These are phyloP conservation scores for Portevinia maculata DNA, from an alignment of 2,888 invertebrate genomes.

Conservation along the genomic window DNA sequence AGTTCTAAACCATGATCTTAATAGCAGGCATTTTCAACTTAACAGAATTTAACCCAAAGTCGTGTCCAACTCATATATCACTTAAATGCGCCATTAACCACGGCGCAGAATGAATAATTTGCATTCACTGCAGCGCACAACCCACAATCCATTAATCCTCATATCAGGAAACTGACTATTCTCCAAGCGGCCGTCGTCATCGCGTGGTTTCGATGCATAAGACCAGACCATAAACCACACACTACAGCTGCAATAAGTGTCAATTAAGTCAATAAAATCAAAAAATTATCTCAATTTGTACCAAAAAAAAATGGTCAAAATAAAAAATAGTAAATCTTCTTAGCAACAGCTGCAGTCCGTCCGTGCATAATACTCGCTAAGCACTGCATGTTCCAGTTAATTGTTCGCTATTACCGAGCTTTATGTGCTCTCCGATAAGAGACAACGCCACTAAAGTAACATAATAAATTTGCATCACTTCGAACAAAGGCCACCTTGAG, in stretches of 20 bases:
- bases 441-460: slow-evolving; percentile 26
- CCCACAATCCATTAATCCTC: slow-evolving; percentile 63
- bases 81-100: slow-evolving; percentile 52
- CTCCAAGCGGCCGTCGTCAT: neutral
- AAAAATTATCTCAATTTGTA: slow-evolving; percentile 72
- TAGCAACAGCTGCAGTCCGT: slow-evolving; percentile 40
- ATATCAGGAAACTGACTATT: slow-evolving; percentile 62
- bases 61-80: slow-evolving; percentile 64
- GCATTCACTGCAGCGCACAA: slow-evolving; percentile 42
- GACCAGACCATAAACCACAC: slow-evolving; percentile 38
- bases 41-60: slow-evolving; percentile 39
- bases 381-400: slow-evolving; percentile 71
- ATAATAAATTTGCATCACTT: slow-evolving; percentile 69
- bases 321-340: slow-evolving; percentile 61
- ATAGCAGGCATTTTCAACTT: slow-evolving; percentile 44
- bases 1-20: slow-evolving; percentile 66
- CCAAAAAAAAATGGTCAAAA: slow-evolving; percentile 17
- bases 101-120: slow-evolving; percentile 50
- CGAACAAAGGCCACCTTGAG: slow-evolving; percentile 70
- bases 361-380: too few species aligned
- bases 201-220: neutral
- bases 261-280: slow-evolving; percentile 72
- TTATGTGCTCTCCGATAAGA: slow-evolving; percentile 50
- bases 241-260: slow-evolving; percentile 53
- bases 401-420: slow-evolving; percentile 65